These are phyloP conservation scores for Oreonectes daqikongensis DNA, from an alignment of 2,797 vertebrate genomes.

Conservation along the genomic window DNA sequence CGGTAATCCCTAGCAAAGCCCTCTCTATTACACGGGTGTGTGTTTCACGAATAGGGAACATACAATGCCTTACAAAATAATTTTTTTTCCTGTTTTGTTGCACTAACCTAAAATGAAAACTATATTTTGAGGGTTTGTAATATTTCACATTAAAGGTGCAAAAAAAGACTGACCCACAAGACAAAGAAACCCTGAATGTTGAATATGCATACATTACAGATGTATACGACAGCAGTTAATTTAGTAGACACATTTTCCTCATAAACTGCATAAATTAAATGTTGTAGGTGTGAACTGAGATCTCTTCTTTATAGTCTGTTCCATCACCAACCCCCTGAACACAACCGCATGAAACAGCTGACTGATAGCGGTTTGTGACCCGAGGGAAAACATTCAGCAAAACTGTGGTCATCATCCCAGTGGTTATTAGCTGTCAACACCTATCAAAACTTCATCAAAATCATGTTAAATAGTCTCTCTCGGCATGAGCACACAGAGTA, in stretches of 20 bases:
- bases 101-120: too few relatives aligned
- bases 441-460: conserved; percentile 28
- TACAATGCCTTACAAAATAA: too few relatives aligned
- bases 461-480: conserved; percentile 17
- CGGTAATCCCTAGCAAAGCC: too few relatives aligned
- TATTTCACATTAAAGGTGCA: too few relatives aligned
- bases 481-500: not conserved
- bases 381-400: conserved; percentile 6
- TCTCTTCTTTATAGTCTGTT: not conserved
- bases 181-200: too few relatives aligned
- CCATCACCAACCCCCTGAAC: not conserved
- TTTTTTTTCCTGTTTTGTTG: too few relatives aligned
- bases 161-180: too few relatives aligned
- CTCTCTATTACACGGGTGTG: too few relatives aligned
- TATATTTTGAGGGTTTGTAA: too few relatives aligned
- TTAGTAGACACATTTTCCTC: conserved; percentile 24
- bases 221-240: too few relatives aligned
- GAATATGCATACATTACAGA: not conserved
- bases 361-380: conserved; percentile 23
- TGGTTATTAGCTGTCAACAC: conserved; percentile 21
- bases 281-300: conserved; percentile 2
- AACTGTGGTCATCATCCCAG: not conserved
- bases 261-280: conserved; percentile 14
- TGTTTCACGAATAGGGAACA: too few relatives aligned
- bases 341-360: not conserved